Conservation (phyloP, 2,113 vertebrate species). For the Xiphophorus hellerii region DNA sequence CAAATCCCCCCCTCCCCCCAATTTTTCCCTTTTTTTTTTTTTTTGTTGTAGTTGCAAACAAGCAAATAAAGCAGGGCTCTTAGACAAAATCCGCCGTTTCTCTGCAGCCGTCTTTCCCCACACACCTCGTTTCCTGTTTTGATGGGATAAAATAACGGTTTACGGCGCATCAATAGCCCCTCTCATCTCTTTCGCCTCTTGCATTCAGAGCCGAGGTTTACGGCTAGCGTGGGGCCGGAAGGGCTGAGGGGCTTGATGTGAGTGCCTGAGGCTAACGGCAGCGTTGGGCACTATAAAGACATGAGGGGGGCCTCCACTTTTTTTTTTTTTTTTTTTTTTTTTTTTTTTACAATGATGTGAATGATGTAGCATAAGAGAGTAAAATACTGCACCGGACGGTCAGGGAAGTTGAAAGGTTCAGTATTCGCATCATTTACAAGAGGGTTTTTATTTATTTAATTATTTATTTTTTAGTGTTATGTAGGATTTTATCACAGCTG, state of each 20-base stretch:
- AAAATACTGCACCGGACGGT: conserved; percentile 53
- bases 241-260: conserved; percentile 65
- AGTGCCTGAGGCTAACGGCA: conserved; percentile 74
- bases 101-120: conserved; percentile 15
- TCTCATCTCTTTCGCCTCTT: conserved; percentile 79
- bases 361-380: conserved; percentile 78
- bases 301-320: conserved; percentile 72
- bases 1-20: no score
- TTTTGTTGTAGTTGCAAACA: conserved; percentile 8
- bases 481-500: neutral
- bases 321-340: conserved; percentile 81
- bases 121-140: conserved; percentile 77
- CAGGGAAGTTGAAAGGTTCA: conserved; percentile 12
- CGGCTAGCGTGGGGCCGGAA: conserved; percentile 65
- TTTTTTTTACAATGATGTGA: conserved; percentile 77
- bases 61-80: conserved; percentile 9
- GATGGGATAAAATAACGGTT: conserved; percentile 78
- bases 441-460: neutral
- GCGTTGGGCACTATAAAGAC: conserved; percentile 77
- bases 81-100: conserved; percentile 3
- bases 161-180: conserved; percentile 82
- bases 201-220: conserved; percentile 77
- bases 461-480: neutral
- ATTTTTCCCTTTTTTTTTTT: neutral
- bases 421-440: conserved; percentile 39